A percentile compares a stretch with the other conserved stretches of the same genome.
These are phyloP conservation scores for zebrafish (Danio rerio) DNA, from an alignment of 2,113 vertebrate genomes.

Conservation along the genomic window GRCz12tu NC_133182.1:48597001-48597500, in stretches of 20 bases:
- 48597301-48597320: no score
- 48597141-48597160: conserved; percentile 25
- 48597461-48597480: no score
- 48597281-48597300: no score
- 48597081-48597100: not conserved
- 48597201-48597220: conserved; percentile 9
- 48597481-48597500: no score
- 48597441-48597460: no score
- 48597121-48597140: conserved; percentile 24
- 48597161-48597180: conserved; percentile 38
- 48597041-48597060: conserved; percentile 60
- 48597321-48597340: no score
- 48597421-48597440: no score
- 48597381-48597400: no score
- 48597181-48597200: conserved; percentile 32
- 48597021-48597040: conserved; percentile 59
- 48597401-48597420: no score
- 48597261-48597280: no score
- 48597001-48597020: conserved; percentile 65
- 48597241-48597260: not conserved
- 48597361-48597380: no score
- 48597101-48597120: not conserved
- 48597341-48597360: no score
- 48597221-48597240: conserved; percentile 14
- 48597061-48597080: conserved; percentile 48